Evolutionary conservation across 2,888 invertebrate species (phyloP), one percentile per base, ranked within the genome.

Genomic region (Dilophus febrilis): DNA sequence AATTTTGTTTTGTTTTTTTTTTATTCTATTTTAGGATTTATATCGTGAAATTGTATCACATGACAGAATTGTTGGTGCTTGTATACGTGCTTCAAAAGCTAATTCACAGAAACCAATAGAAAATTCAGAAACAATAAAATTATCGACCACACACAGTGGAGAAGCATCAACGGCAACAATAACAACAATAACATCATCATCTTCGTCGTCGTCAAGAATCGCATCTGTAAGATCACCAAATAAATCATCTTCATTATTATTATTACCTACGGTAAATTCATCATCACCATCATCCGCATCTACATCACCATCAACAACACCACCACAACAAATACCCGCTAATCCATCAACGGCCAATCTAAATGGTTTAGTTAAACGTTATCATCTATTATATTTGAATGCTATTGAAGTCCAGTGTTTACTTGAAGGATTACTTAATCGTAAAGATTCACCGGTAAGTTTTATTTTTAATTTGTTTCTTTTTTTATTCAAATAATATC

Each of bases 11-110:
- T 32, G 43, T 44, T 44, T 45, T 41, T 43, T 45, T 47, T 45
- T 49, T 48, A 47, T 48, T 53, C 47, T 51, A 50, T 48, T 66
- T 68, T 73, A 91, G 90, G 81, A 81, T 70, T 77, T 90, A 62
- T 87, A 90, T 70, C 76, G 78, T 58, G 87, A 90, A 70, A 87
- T 91, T 65, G 85, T 87, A 73, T 84, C 85, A 64, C 87, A 84
- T 70, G 79, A 81, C 52, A 78, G 82, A 65, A 79, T 82, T 64
- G 84, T 85, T 78, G 65, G 77, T 79, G 62, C 76, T 76, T 62
- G 72, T 77, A 60, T 81, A 77, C 66, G 78, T 70, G 57, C 74
- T 70, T 55, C 71, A 70, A 22, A 22, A 22, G n/a, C n/a, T n/a
- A 22, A 52, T 72, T 68, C 65, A 66, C 40, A 52, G 57, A 57